These are phyloP conservation scores for Sparus aurata DNA, from an alignment of 2,797 vertebrate species.

Conservation along the genomic window DNA sequence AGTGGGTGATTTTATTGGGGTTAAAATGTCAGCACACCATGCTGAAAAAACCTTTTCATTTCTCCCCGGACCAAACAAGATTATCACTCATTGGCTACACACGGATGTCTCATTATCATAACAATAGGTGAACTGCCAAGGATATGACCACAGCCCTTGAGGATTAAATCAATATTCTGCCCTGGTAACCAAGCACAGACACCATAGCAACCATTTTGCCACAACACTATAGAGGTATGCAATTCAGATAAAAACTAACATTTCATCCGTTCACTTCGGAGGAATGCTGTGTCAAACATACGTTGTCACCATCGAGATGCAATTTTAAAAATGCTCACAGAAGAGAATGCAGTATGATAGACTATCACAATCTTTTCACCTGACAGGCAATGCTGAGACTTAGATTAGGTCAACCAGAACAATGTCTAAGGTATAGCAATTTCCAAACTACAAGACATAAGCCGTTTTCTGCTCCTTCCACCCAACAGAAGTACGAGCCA, in stretches of 20 bases:
- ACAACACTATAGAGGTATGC: slow-evolving; percentile 42
- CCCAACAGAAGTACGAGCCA: slow-evolving; percentile 1
- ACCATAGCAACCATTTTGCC: slow-evolving; percentile 71
- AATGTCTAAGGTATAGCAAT: slow-evolving; percentile 50
- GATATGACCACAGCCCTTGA: slow-evolving; percentile 71
- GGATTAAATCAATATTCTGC: slow-evolving; percentile 78
- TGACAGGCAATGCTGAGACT: slow-evolving; percentile 21
- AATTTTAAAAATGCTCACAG: slow-evolving; percentile 39
- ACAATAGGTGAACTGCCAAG: slow-evolving; percentile 75
- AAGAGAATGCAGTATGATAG: slow-evolving; percentile 45
- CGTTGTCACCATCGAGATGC: slow-evolving; percentile 35
- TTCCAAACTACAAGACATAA: slow-evolving; percentile 42
- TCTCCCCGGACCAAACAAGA: slow-evolving; percentile 65
- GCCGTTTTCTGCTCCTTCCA: slow-evolving; percentile 8
- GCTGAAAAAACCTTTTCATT: slow-evolving; percentile 68
- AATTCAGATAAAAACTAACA: slow-evolving; percentile 47
- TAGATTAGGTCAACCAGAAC: slow-evolving; percentile 31
- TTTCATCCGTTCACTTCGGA: slow-evolving; percentile 44
- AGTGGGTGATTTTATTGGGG: slow-evolving; percentile 59
- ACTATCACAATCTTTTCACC: slow-evolving; percentile 13
- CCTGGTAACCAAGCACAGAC: slow-evolving; percentile 65
- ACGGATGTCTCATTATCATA: slow-evolving; percentile 76
- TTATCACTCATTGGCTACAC: slow-evolving; percentile 70
- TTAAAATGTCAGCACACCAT: slow-evolving; percentile 75
- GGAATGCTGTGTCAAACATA: slow-evolving; percentile 44